These are phyloP conservation scores for Myotis vivesi DNA, from an alignment of 2,797 vertebrate genomes.

Conservation along the genomic window DNA sequence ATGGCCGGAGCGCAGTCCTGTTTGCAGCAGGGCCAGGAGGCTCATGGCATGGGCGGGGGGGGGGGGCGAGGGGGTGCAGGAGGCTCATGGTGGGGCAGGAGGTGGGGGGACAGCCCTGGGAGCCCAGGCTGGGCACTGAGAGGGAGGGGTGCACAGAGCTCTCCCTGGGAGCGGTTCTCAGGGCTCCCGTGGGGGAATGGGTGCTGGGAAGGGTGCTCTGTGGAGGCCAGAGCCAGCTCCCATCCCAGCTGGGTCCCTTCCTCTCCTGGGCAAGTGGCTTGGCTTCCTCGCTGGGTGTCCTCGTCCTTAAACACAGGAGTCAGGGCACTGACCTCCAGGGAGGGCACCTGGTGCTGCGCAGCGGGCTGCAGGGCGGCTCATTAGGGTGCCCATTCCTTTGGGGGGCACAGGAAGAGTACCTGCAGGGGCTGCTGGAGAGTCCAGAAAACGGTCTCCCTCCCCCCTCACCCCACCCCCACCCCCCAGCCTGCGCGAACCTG, in stretches of 20 bases:
- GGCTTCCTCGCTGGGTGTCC: background rate
- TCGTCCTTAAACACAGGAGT: background rate
- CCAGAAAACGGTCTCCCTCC: background rate
- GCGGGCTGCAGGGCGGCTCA: background rate
- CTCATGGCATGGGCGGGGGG: rapidly evolving
- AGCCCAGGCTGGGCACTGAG: background rate
- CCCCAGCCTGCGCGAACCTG: background rate
- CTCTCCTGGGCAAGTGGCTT: background rate
- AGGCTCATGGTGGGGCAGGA: no score
- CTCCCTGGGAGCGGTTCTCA: background rate
- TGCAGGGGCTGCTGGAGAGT: background rate
- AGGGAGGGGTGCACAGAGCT: background rate
- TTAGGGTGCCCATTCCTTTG: background rate
- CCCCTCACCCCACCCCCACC: background rate
- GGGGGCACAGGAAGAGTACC: background rate
- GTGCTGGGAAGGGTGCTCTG: rapidly evolving
- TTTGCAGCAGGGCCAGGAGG: background rate
- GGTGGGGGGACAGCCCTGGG: no score
- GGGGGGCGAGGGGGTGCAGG: background rate
- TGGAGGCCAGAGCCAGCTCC: background rate
- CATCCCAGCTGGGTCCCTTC: background rate
- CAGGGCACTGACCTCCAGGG: background rate
- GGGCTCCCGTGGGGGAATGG: no score
- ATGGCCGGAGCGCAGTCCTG: background rate
- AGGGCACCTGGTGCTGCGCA: background rate